phyloP scores from a whole-genome alignment of 2,797 vertebrate species.

The Chromobotia macracanthus region DNA sequence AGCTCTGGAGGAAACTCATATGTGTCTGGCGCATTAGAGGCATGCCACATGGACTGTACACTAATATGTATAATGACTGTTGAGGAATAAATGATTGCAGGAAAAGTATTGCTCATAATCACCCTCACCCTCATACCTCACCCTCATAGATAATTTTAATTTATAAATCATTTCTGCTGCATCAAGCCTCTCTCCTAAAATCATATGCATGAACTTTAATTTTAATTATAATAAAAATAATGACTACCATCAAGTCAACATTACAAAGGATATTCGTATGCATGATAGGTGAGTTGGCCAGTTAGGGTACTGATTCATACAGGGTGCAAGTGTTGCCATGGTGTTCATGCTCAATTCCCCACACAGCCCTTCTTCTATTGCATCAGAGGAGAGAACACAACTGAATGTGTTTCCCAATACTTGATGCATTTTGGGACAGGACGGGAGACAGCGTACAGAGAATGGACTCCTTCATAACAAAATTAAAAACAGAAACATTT shows the following conservation, averaged over 20 bases:
- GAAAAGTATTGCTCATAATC: background rate
- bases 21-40: constrained; percentile 63
- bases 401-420: constrained; percentile 64
- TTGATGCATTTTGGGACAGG: constrained; percentile 68
- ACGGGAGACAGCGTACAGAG: constrained; percentile 15
- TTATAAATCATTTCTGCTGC: too few species aligned
- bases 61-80: constrained; percentile 68
- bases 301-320: constrained; percentile 77
- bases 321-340: constrained; percentile 72
- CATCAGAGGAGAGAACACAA: constrained; percentile 71
- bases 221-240: background rate
- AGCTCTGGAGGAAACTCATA: constrained; percentile 67
- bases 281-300: constrained; percentile 67
- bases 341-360: constrained; percentile 72
- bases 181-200: background rate
- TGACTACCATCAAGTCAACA: background rate
- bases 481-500: background rate
- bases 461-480: constrained; percentile 63
- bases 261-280: constrained; percentile 78
- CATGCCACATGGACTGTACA: constrained; percentile 74
- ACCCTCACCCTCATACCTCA: too few species aligned
- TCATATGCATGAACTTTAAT: background rate
- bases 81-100: constrained; percentile 60
- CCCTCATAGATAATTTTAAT: too few species aligned
- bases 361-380: constrained; percentile 73